Evolutionary conservation across 2,888 invertebrate species (phyloP).

Genomic region (Apotomis betuletana): DNA sequence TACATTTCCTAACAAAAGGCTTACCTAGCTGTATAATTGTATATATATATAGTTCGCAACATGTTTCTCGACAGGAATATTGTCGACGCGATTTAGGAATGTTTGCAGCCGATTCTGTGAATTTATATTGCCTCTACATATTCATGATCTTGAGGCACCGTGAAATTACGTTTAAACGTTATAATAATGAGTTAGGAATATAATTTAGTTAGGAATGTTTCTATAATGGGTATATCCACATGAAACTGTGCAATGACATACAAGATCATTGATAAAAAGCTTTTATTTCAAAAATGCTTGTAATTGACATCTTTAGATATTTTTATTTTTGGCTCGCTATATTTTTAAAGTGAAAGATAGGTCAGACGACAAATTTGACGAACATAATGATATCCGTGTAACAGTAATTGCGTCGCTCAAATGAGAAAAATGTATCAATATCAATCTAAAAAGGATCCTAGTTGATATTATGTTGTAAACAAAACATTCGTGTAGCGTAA

Average conservation of each 20-base stretch:
- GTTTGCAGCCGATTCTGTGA: constrained; percentile 33
- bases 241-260: too few species aligned
- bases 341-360: too few species aligned
- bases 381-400: too few species aligned
- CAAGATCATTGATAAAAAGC: too few species aligned
- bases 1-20: neutral
- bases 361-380: too few species aligned
- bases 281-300: too few species aligned
- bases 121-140: constrained; percentile 33
- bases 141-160: constrained; percentile 17
- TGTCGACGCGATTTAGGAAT: constrained; percentile 28
- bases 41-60: neutral
- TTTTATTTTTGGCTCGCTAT: too few species aligned
- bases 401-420: too few species aligned
- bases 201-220: constrained; percentile 5
- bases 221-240: neutral
- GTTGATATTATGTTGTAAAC: neutral
- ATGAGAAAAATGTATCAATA: too few species aligned
- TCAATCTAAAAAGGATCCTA: neutral
- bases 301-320: too few species aligned
- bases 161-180: constrained; percentile 17
- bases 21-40: neutral
- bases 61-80: constrained; percentile 12
- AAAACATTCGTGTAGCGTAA: constrained; percentile 1
- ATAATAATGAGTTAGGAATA: constrained; percentile 1